Evolutionary conservation across 2,888 invertebrate species (phyloP).

Genomic region (Aphidius colemani): DNA sequence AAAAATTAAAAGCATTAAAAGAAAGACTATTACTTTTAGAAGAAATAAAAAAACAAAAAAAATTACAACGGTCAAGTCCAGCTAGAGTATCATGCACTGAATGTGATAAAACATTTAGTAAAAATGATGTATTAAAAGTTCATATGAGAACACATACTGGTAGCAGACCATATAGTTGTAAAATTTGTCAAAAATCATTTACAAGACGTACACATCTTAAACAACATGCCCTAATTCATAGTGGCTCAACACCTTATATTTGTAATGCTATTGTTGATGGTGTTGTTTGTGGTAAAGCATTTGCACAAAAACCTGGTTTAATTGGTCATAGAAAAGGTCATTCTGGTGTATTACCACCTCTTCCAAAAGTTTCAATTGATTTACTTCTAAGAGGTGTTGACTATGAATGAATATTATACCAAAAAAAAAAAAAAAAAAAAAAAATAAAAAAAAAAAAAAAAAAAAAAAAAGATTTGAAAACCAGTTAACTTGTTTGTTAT

Average conservation of each 20-base stretch:
- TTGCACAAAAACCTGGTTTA: conserved; percentile 47
- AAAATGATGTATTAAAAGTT: conserved; percentile 26
- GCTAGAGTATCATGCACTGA: too few species aligned
- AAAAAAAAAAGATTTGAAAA: too few species aligned
- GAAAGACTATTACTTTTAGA: too few species aligned
- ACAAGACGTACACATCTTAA: conserved; percentile 39
- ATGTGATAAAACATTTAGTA: neutral
- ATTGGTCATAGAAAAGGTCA: conserved; percentile 46
- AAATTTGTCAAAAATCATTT: conserved; percentile 38
- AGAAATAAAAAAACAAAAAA: too few species aligned
- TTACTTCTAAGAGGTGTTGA: conserved; percentile 17
- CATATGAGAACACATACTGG: conserved; percentile 33
- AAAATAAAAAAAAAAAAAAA: neutral
- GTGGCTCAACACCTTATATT: conserved; percentile 44
- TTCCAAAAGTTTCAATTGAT: conserved; percentile 41
- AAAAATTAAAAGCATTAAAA: neutral
- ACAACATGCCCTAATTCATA: conserved; percentile 48
- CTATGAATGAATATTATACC: too few species aligned
- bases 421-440: too few species aligned
- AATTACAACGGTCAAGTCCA: too few species aligned
- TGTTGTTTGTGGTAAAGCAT: conserved; percentile 44
- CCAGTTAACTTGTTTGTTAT: too few species aligned
- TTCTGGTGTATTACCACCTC: conserved; percentile 44
- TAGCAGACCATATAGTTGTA: conserved; percentile 29
- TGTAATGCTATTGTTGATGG: conserved; percentile 35